Evolutionary conservation across 1,140 invertebrate species (phyloP), one percentile per base, ranked within the genome.

Genomic region (Drosophila navojoa): DNA sequence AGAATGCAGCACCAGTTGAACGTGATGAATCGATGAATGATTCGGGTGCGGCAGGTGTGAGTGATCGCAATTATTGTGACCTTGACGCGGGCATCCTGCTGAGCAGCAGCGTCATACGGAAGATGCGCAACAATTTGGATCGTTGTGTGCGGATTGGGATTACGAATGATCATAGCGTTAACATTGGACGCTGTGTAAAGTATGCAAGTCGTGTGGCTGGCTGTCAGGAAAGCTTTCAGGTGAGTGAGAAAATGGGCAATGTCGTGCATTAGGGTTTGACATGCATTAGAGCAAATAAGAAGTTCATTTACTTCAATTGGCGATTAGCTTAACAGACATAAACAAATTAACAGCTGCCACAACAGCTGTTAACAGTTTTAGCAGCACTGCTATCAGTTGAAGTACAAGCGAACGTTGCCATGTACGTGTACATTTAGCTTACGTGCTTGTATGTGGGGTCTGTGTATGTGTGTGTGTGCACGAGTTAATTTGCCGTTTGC

Each of bases 61-160:
- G 69, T 16, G 91, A 92, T 81, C 82, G 90, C 19, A 91, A 91
- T 35, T 92, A 91, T 50, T 92, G 91, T 74, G 86, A 87, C 93
- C 63, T 91, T 95, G 95, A 96, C 92, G 94, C 94, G 52, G 96
- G 96, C 9, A 94, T 97, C 64, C 81, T 97, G 5, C 82, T 97
- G 13, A 96, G 96, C 76, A 96, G 96, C 92, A 96, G 95, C 11
- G 93, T 98, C 5, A 91, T 98, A 69, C 94, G 94, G 49, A 95
- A 95, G 81, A 93, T 98, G 63, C 94, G 95, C 75, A 92, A 92
- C 29, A 94, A 96, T 90, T 92, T 98, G 63, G 96, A 97, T 81
- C 97, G 96, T 95, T 98, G 97, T 93, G 95, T 97, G 1, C 95
- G 95, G 55, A 97, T 97, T 92, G 95, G 96, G 2, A 95, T 95